Evolutionary conservation across 2,888 invertebrate genomes (phyloP).

Genomic region (Argyresthia albistria): DNA sequence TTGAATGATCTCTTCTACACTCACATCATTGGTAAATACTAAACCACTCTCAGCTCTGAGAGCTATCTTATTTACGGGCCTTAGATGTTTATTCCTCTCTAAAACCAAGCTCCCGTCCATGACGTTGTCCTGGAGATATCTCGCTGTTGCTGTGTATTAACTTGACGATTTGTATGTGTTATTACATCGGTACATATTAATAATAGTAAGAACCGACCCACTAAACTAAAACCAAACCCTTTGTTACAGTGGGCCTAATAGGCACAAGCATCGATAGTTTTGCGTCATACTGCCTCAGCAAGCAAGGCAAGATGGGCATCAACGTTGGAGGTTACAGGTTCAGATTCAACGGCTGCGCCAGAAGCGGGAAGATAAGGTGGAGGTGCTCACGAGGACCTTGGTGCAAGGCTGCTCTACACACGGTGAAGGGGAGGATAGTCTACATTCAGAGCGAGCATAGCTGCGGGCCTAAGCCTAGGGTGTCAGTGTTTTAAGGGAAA

Average conservation of each 20-base stretch:
- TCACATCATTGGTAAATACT: no score
- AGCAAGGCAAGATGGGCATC: slow-evolving; percentile 66
- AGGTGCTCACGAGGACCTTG: slow-evolving; percentile 59
- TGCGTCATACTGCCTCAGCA: slow-evolving; percentile 64
- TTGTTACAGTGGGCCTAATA: slow-evolving; percentile 45
- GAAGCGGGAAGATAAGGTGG: slow-evolving; percentile 64
- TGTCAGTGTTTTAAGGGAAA: background rate
- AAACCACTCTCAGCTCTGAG: no score
- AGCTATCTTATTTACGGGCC: no score
- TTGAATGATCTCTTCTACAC: no score
- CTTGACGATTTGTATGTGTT: no score
- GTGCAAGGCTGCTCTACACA: slow-evolving; percentile 63
- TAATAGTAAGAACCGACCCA: background rate
- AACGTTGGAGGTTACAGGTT: slow-evolving; percentile 61
- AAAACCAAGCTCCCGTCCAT: no score
- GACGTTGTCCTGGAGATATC: no score
- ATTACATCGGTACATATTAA: no score
- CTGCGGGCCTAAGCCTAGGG: slow-evolving; percentile 56
- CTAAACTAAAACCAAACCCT: background rate
- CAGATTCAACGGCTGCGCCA: slow-evolving; percentile 59
- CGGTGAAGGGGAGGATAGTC: slow-evolving; percentile 55
- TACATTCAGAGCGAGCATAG: slow-evolving; percentile 61
- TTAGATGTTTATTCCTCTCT: no score
- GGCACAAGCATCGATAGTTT: slow-evolving; percentile 53
- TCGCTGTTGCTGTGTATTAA: no score